Evolutionary conservation across 2,888 invertebrate species (phyloP).

Genomic region (Cephus pygmeus): DNA sequence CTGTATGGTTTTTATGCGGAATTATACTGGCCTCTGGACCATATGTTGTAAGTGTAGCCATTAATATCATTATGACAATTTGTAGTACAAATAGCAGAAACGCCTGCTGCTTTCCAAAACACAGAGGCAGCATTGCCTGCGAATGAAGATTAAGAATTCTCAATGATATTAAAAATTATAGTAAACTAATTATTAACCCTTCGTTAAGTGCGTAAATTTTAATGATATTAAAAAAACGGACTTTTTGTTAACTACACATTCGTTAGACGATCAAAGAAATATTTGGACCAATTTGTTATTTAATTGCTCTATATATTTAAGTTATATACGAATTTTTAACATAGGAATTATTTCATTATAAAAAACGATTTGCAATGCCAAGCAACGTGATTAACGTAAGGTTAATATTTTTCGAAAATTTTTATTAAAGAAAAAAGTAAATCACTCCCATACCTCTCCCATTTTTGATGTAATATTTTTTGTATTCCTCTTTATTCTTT

Average conservation of each 20-base stretch:
- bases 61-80: slow-evolving; percentile 68
- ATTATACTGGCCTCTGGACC: slow-evolving; percentile 53
- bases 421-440: not conserved
- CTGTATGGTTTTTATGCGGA: slow-evolving; percentile 33
- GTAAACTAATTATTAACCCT: not conserved
- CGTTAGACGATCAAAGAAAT: no score
- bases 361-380: not conserved
- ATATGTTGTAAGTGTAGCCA: slow-evolving; percentile 68
- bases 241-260: no score
- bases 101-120: slow-evolving; percentile 51
- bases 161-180: not conserved
- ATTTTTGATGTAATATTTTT: not conserved
- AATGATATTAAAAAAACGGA: no score
- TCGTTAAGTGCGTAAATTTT: not conserved
- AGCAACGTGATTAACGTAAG: not conserved
- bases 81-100: slow-evolving; percentile 67
- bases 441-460: not conserved
- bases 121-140: slow-evolving; percentile 40
- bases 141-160: not conserved
- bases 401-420: not conserved
- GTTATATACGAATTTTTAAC: no score
- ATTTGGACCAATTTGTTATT: no score
- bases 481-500: not conserved
- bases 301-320: no score
- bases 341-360: no score